Base-by-base conservation (phyloP, 2,797 vertebrate species). In the Sebastes nivosus region DNA sequence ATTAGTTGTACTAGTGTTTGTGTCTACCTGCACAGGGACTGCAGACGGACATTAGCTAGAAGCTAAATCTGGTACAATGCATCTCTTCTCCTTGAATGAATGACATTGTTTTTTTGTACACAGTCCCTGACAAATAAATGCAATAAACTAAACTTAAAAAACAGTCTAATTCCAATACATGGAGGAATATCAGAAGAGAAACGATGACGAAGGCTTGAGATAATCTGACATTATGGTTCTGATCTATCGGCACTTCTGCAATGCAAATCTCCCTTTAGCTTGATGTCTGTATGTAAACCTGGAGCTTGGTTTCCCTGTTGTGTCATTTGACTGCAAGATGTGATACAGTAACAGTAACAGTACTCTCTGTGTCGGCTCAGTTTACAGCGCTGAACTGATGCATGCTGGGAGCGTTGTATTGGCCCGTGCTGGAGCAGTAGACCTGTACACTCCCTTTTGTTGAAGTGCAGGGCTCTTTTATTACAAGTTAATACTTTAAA, bases 241-340 rank as follows among this genome's bases (percentile, higher is more conserved):
- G 9, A 1, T 69, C 24, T n/a, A 13, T 13, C 12, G 4, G 30
- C 3, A 12, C 8, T 20, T 58, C 71, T 52, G 34, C 7, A 36
- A 89, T 89, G 88, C 82, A 90, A 93, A 89, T 76, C 54, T 70
- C 27, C 60, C 14, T 55, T 4, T 20, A 73, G 57, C 20, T 72
- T 4, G 46, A 75, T 77, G 32, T 76, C 34, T 64, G 20, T 25
- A 89, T 88, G 91, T 76, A 89, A 89, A 91, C 83, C 16, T 63
- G 61, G 2, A 34, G 73, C 75, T 75, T 55, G 29, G 32, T 72
- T 85, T 88, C 85, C 85, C 24, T 65, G 27, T 16, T 67, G 67
- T 42, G 72, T 83, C 78, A 89, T 93, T 93, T 93, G 89, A 82
- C 88, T 89, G 73, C 9, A 29, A 79, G 81, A 90, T 86, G 68